Conservation (phyloP, 2,888 invertebrate genomes). For the Nemotelus nigrinus region DNA sequence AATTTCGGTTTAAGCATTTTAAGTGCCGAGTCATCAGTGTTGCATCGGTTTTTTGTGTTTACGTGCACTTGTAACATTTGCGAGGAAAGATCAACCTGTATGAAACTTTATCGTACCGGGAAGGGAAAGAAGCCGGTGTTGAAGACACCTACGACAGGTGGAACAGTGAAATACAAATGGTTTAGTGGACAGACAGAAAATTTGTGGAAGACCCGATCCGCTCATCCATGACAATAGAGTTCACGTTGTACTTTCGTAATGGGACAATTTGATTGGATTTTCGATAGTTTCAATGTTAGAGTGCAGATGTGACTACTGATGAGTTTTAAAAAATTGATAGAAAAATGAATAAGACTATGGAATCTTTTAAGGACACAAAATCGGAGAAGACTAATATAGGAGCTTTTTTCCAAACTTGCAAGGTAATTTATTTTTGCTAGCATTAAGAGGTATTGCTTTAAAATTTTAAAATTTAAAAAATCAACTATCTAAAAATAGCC, state of each 20-base stretch:
- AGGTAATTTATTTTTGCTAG: conserved; percentile 58
- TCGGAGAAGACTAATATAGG: conserved; percentile 59
- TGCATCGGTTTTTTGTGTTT: background rate
- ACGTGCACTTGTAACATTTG: background rate
- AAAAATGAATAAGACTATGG: conserved; percentile 20
- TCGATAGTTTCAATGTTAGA: background rate
- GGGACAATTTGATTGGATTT: conserved; percentile 31
- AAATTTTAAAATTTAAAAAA: too few relatives aligned
- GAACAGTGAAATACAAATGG: conserved; percentile 5
- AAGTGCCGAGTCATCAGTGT: conserved; percentile 38
- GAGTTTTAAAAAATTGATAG: conserved; percentile 1
- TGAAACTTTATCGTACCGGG: background rate
- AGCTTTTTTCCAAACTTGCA: conserved; percentile 66
- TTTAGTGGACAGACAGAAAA: background rate
- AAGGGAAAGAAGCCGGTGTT: background rate
- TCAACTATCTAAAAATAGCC: too few relatives aligned
- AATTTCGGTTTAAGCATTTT: conserved; percentile 33
- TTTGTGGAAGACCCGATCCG: conserved; percentile 22
- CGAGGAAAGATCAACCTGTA: conserved; percentile 36
- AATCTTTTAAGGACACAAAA: conserved; percentile 51
- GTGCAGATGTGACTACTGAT: background rate
- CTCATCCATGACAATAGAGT: conserved; percentile 32
- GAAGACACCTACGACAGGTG: conserved; percentile 34
- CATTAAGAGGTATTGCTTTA: too few relatives aligned
- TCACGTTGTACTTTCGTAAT: conserved; percentile 23